Evolutionary conservation across 2,797 vertebrate species (phyloP), one percentile per base, ranked within the genome.

Genomic region (Rhabdophis nuchalis): DNA sequence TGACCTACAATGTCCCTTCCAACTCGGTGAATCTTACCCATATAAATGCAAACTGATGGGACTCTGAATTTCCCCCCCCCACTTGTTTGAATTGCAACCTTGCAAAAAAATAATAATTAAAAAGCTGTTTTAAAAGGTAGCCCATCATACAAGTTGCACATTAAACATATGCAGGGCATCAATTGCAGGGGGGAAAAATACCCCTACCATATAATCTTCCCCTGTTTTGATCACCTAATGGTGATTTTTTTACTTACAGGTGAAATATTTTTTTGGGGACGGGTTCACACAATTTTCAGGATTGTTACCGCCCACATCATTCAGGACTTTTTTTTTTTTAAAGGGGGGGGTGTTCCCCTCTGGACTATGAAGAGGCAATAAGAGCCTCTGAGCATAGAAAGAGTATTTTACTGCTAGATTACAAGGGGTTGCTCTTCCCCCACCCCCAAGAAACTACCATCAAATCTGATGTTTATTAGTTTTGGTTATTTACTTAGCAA

Each of bases 91-190:
- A 32, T n/a, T 57, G 12, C 6, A 56, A 52, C 54, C 10, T 27
- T 23, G 12, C 3, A 61, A 29, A 29, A 14, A 4, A 46, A 27
- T 11, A 46, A 25, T 11, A 27, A 88, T 46, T n/a, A n/a, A n/a
- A n/a, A n/a, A 1, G 1, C 32, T 7, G 8, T 41, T 58, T 60
- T 16, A 25, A 36, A 25, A 27, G 5, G 3, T 58, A 41, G 20
- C 23, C 5, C 18, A 10, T 0, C 1, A 1, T 52, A 25, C 36
- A 46, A 52, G 3, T 18, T 1, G 25, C 36, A 25, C 27, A 1
- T 87, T 25, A 12, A 57, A 57, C 5, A 23, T 9, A n/a, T 25
- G 25, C 18, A 58, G n/a, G 10, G 23, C 13, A 27, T 82, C 18
- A 25, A 20, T 13, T 25, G 13, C 23, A 4, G 1, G 11, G 1